A percentile compares a stretch with the other conserved stretches of the same genome.
These are phyloP conservation scores for Pseudolaguvia tuberculata DNA, from an alignment of 2,113 vertebrate species.

Conservation along the genomic window DNA sequence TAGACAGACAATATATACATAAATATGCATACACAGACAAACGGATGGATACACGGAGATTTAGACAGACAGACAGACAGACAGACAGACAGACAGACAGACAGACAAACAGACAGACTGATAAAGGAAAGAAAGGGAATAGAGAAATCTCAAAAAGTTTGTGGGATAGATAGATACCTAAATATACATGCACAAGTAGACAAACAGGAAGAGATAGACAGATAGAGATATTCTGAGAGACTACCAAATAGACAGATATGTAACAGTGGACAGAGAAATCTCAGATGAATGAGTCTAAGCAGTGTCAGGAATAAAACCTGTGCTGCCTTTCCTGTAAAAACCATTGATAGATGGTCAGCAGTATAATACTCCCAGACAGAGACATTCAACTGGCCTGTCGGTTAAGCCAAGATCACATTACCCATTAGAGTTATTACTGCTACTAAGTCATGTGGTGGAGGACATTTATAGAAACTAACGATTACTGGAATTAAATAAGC, in stretches of 20 bases:
- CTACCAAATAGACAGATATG: too few species aligned
- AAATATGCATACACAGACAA: background rate
- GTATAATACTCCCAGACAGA: conserved; percentile 34
- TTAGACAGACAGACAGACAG: background rate
- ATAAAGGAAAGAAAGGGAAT: background rate
- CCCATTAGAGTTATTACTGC: conserved; percentile 44
- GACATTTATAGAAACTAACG: conserved; percentile 42
- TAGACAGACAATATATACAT: background rate
- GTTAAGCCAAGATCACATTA: conserved; percentile 56
- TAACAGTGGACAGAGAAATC: too few species aligned
- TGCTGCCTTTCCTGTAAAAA: conserved; percentile 25
- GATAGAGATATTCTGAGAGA: too few species aligned
- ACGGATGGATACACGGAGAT: background rate
- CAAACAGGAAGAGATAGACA: background rate
- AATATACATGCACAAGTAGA: background rate
- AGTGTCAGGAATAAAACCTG: background rate
- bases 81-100: background rate
- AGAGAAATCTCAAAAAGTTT: too few species aligned
- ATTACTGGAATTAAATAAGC: conserved; percentile 35
- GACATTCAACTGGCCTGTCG: conserved; percentile 27
- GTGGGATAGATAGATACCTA: background rate
- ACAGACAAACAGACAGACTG: background rate
- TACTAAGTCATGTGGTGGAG: conserved; percentile 52
- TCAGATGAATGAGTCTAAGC: background rate
- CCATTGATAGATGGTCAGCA: conserved; percentile 17